phyloP scores from a whole-genome alignment of 2,888 invertebrate species.

The Lepidochitona cinerea region DNA sequence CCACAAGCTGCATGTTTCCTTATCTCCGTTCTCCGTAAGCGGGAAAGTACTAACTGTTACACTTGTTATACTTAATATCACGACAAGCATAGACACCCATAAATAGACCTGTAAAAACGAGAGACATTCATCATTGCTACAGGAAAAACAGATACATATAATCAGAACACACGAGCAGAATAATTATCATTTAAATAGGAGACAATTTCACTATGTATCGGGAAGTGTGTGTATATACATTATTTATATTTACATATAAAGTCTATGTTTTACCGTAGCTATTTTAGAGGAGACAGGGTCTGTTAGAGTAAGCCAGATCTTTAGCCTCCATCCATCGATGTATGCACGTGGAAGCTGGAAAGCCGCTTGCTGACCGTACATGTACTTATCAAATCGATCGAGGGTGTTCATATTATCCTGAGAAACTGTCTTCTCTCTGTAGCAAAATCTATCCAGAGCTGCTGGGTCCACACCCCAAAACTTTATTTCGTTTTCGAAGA shows the following conservation, averaged over 20 bases:
- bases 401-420: constrained; percentile 33
- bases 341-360: too few relatives aligned
- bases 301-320: constrained; percentile 41
- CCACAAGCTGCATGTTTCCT: too few relatives aligned
- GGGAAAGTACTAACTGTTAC: too few relatives aligned
- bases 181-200: too few relatives aligned
- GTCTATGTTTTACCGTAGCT: too few relatives aligned
- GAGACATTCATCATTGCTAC: constrained; percentile 11
- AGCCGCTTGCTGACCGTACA: too few relatives aligned
- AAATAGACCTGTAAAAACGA: constrained; percentile 47
- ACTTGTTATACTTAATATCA: constrained; percentile 48
- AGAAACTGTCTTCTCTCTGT: constrained; percentile 29
- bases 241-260: too few relatives aligned
- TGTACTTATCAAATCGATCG: constrained; percentile 31
- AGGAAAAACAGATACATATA: background rate
- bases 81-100: constrained; percentile 34
- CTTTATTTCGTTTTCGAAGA: constrained; percentile 30
- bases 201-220: too few relatives aligned
- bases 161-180: too few relatives aligned
- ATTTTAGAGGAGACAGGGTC: constrained; percentile 35
- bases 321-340: too few relatives aligned
- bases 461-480: constrained; percentile 35
- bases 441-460: constrained; percentile 36
- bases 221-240: too few relatives aligned
- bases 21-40: too few relatives aligned